Evolutionary conservation across 2,797 vertebrate species (phyloP).

Genomic region (Platyrinchus mystaceus): DNA sequence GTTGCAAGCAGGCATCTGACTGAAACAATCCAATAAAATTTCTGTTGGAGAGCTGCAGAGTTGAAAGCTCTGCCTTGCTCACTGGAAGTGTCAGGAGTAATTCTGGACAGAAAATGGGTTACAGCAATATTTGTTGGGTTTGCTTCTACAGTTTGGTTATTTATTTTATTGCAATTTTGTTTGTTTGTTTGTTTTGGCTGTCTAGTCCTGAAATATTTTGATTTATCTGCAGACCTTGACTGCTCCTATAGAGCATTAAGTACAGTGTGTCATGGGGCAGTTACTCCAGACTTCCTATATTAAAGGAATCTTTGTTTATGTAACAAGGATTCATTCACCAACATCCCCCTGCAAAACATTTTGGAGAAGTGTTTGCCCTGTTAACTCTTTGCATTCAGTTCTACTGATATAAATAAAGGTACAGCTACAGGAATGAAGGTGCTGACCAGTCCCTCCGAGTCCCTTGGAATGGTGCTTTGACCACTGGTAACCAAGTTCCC

Average conservation of each 20-base stretch:
- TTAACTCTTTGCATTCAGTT: background rate
- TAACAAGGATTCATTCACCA: constrained; percentile 43
- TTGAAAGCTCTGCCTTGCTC: background rate
- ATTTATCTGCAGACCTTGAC: background rate
- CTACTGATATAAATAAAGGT: background rate
- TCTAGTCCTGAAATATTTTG: background rate
- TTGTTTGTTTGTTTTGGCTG: background rate
- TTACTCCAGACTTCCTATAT: background rate
- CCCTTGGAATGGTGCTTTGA: background rate
- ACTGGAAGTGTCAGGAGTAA: rapidly evolving
- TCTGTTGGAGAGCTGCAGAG: background rate
- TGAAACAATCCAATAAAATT: background rate
- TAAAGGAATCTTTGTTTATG: constrained; percentile 35
- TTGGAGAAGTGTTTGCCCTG: background rate
- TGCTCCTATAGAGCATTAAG: background rate
- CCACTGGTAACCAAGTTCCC: background rate
- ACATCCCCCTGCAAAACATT: background rate
- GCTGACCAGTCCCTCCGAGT: background rate
- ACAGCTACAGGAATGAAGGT: background rate
- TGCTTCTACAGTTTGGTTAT: background rate
- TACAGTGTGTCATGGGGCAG: background rate
- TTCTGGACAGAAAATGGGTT: background rate
- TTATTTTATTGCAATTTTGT: background rate
- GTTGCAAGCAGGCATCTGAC: rapidly evolving
- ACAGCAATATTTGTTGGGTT: background rate